Evolutionary conservation across 1,140 invertebrate species (phyloP), one percentile per base, ranked within the genome.

Genomic region (Diabrotica undecimpunctata): DNA sequence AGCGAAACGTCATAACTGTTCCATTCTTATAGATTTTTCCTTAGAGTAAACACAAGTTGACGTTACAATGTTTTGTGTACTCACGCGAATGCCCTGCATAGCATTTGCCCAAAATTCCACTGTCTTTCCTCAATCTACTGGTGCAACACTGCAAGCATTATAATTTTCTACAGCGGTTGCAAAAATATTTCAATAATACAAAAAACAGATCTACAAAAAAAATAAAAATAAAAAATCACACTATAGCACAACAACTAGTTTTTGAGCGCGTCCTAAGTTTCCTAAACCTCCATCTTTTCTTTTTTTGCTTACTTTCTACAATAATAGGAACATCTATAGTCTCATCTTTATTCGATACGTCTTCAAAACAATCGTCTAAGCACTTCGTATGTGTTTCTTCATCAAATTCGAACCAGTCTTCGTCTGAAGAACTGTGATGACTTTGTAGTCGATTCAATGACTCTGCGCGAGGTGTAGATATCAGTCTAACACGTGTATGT

Each of bases 321-420:
- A 41, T 62, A 60, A 54, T 54, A 60, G 55, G 51, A 60, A 66
- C 54, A 38, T 66, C 65, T 37, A 35, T 54, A 25, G n/a, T 35
- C n/a, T 13, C 50, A 38, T 60, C 41, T 66, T 66, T 36, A 5
- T 46, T 11, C 37, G 54, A n/a, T 5, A 11, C 35, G 5, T 60
- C 12, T 60, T 60, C 51, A 35, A 61, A 11, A 52, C 58, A 57
- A 38, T 53, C 53, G 11, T 59, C 61, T 38, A 59, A 52, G 38
- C 65, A 53, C 14, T 67, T 64, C 8, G 54, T 62, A 38, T 36
- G 35, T 10, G 51, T 41, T 12, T 68, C 63, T 35, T 72, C 63
- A 12, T 74, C 70, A 56, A 68, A 73, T 61, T 71, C 73, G 61
- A 67, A 73, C 73, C 73, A 75, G 25, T 75, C 72, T 60, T 75